These are phyloP conservation scores for Lophochroa leadbeateri DNA, from an alignment of 2,113 vertebrate genomes.

Conservation along the genomic window DNA sequence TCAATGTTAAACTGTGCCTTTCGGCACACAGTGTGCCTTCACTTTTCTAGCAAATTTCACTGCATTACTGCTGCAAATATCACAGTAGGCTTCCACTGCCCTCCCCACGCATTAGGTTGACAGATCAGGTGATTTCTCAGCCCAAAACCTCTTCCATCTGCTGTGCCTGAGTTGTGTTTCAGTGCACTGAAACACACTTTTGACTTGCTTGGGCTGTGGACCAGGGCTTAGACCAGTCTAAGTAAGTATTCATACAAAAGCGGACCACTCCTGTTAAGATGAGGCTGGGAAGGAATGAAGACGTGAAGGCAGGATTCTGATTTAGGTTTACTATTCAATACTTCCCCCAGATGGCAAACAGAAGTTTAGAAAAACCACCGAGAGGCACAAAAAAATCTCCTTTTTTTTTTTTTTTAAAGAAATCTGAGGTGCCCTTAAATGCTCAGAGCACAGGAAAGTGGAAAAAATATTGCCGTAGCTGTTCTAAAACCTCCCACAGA, in stretches of 20 bases:
- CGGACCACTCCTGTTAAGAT: neutral
- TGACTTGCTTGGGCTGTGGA: neutral
- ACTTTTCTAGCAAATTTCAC: neutral
- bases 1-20: neutral
- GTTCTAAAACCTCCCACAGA: constrained; percentile 71
- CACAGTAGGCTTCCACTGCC: neutral
- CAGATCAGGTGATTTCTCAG: neutral
- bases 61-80: neutral
- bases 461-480: constrained; percentile 22
- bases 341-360: constrained; percentile 60
- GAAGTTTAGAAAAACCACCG: constrained; percentile 67
- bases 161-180: neutral
- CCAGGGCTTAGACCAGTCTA: neutral
- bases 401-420: neutral
- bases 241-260: constrained; percentile 15
- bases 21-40: neutral
- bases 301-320: constrained; percentile 19
- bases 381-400: constrained; percentile 47
- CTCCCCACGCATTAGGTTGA: fast-evolving
- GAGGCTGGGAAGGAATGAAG: neutral
- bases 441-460: constrained; percentile 47
- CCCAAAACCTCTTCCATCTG: neutral
- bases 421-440: constrained; percentile 70
- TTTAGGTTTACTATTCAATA: constrained; percentile 68
- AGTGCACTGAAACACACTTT: neutral